Conservation (phyloP, 2,113 vertebrate species). For the Callionymus lyra region DNA sequence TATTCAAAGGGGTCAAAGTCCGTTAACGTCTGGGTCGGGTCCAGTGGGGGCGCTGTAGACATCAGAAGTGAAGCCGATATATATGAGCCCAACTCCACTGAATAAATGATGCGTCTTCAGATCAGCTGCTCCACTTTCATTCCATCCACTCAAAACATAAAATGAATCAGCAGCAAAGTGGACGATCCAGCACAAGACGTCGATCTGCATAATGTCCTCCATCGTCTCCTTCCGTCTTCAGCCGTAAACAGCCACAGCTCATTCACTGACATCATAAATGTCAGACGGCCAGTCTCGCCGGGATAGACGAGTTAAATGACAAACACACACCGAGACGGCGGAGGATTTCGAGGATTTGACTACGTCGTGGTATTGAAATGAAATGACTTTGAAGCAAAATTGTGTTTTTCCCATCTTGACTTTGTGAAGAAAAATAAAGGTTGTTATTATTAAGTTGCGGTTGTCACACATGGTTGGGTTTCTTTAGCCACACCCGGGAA, state of each 20-base stretch:
- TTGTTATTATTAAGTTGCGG: no score
- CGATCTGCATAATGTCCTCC: conserved; percentile 18
- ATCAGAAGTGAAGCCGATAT: background rate
- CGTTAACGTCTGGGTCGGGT: background rate
- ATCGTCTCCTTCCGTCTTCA: conserved; percentile 12
- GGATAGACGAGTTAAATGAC: conserved; percentile 6
- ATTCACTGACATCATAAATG: conserved; percentile 8
- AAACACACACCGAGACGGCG: conserved; percentile 6
- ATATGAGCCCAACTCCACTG: background rate
- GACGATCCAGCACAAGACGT: conserved; percentile 5
- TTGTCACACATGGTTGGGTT: no score
- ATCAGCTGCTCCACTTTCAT: conserved; percentile 8
- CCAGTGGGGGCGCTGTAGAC: background rate
- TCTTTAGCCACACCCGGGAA: no score
- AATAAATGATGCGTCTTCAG: conserved; percentile 3
- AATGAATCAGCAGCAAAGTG: conserved; percentile 13
- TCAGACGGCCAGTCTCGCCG: conserved; percentile 9
- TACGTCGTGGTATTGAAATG: no score
- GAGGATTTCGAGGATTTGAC: no score
- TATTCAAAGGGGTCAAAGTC: background rate
- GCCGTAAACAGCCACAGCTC: conserved; percentile 15
- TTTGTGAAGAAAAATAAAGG: no score
- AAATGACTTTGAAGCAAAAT: no score
- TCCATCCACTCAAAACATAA: conserved; percentile 1
- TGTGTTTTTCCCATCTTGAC: no score